Percentiles rank a stretch among this genome's conserved stretches.
Conservation (phyloP, 2,888 invertebrate species). For the Xestobium rufovillosum region DNA sequence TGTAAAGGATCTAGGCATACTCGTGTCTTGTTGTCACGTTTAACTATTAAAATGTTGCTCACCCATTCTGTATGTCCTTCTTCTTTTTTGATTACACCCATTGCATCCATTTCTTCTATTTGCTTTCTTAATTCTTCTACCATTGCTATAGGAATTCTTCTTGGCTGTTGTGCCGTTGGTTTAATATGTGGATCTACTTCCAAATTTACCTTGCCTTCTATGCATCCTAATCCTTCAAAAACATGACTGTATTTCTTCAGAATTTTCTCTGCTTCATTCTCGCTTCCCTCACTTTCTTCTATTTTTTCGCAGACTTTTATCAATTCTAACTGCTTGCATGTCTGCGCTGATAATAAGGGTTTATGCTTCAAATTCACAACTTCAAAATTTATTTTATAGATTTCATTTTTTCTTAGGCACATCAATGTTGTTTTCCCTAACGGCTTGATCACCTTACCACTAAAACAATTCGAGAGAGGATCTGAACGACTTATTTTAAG, state of each 20-base stretch:
- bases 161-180: conserved; percentile 6
- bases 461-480: conserved; percentile 1
- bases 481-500: background rate
- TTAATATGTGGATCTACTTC: conserved; percentile 5
- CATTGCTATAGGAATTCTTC: conserved; percentile 8
- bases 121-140: conserved; percentile 1
- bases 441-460: background rate
- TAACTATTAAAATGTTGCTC: conserved; percentile 11
- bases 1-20: conserved; percentile 19
- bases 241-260: conserved; percentile 8
- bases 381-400: conserved; percentile 1
- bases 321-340: conserved; percentile 3
- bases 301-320: conserved; percentile 1
- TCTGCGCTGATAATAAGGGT: background rate
- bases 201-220: conserved; percentile 6
- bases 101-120: conserved; percentile 3
- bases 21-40: conserved; percentile 14
- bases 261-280: conserved; percentile 4
- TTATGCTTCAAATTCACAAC: conserved; percentile 4
- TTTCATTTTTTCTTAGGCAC: background rate
- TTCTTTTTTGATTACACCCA: conserved; percentile 6
- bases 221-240: conserved; percentile 11
- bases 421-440: background rate
- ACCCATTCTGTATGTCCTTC: conserved; percentile 4
- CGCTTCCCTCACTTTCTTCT: background rate